These are phyloP conservation scores for Chionomys nivalis DNA, from an alignment of 2,113 vertebrate species.

Conservation along the genomic window DNA sequence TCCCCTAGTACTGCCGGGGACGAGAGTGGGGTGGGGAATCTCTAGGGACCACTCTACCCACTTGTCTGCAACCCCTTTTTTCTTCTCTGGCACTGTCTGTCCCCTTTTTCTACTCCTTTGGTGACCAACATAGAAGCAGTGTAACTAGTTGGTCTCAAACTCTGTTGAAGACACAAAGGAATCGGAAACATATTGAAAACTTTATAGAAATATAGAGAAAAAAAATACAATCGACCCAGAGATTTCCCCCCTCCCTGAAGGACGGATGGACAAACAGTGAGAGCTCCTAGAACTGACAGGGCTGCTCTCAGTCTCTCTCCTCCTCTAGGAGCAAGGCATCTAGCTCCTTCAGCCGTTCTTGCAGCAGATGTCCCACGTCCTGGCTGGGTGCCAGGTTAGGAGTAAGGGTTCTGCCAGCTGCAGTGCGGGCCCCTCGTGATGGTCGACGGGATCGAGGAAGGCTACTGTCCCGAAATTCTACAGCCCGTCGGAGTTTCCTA, in stretches of 20 bases:
- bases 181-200: conserved; percentile 77
- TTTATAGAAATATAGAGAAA: conserved; percentile 81
- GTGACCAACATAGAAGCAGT: conserved; percentile 9
- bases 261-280: conserved; percentile 1
- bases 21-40: neutral
- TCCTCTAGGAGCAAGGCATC: conserved; percentile 86
- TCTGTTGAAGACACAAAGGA: conserved; percentile 56
- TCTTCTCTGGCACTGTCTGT: neutral
- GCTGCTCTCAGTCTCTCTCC: conserved; percentile 35
- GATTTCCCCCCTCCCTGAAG: neutral
- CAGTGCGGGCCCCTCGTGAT: conserved; percentile 80
- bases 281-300: conserved; percentile 38
- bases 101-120: neutral
- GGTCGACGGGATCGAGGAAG: conserved; percentile 86
- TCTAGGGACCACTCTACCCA: neutral
- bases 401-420: conserved; percentile 78
- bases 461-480: conserved; percentile 90
- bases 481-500: conserved; percentile 88
- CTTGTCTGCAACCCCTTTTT: neutral
- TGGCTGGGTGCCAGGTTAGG: conserved; percentile 76
- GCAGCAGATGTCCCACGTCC: conserved; percentile 76
- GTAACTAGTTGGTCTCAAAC: conserved; percentile 12
- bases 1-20: neutral
- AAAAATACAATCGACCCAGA: conserved; percentile 67
- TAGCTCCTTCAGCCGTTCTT: conserved; percentile 84